Evolutionary conservation across 2,888 invertebrate species (phyloP), one percentile per base, ranked within the genome.

Genomic region (Archips xylosteana): DNA sequence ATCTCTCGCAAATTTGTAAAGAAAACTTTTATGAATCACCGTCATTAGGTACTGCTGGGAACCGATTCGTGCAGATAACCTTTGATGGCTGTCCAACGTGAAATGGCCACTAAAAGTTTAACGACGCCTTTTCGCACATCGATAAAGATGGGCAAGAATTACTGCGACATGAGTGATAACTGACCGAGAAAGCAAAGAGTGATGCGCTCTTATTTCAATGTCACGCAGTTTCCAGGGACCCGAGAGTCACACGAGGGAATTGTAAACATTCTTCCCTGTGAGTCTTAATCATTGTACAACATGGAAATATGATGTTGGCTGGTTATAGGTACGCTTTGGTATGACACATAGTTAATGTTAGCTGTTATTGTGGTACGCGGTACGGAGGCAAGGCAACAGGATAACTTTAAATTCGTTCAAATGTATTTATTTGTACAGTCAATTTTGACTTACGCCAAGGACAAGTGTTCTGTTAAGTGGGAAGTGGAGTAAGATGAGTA

Each of bases 101-200:
- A 85, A 86, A 88, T 84, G 81, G 84, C 83, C 82, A 85, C 83
- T 89, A 86, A 88, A 88, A 86, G 23, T 70, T 70, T 61, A 65
- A 72, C 59, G 42, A 45, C 34, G 69, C 42, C 42, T 65, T 69
- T 51, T 69, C 13, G 64, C 59, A 64, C 64, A 59, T 59, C 47
- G 61, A 51, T 23, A 57, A 73, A 69, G 60, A 65, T 51, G 36
- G 60, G 60, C 65, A 70, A 64, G 60, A 74, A 65, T 65, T 54
- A 60, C 45, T 45, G 42, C 63, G 70, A 65, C 64, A 61, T 65
- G 61, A 74, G 74, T 61, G 74, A 74, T 74, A 74, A 70, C 60
- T 65, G 65, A 47, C 65, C 70, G 70, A 45, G 65, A 70, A 61
- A 60, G 74, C 74, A 60, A 69, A 74, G 74, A 74, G 65, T 74